phyloP scores from a whole-genome alignment of 2,888 invertebrate genomes.

The Drosophila quinaria region DNA sequence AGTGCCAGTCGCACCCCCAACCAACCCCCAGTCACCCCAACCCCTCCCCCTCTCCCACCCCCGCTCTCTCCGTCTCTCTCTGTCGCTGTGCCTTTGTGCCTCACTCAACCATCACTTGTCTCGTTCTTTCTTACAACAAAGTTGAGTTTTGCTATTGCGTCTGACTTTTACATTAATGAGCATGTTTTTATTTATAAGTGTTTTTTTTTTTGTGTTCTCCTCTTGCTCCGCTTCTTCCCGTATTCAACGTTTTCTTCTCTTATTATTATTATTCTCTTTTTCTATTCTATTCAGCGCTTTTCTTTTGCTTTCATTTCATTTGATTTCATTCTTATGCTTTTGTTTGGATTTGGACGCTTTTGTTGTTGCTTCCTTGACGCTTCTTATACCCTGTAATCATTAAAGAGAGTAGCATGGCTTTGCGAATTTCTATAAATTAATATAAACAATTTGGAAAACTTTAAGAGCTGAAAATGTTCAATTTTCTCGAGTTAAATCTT shows the following conservation, averaged over 20 bases:
- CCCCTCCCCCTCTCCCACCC: slow-evolving; percentile 3
- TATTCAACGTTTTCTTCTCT: background rate
- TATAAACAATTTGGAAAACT: background rate
- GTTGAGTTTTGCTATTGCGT: slow-evolving; percentile 35
- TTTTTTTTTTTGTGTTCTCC: slow-evolving; percentile 36
- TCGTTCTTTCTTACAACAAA: slow-evolving; percentile 11
- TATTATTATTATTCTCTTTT: slow-evolving; percentile 14
- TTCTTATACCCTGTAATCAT: slow-evolving; percentile 12
- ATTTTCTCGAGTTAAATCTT: too few species aligned
- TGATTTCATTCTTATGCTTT: slow-evolving; percentile 32
- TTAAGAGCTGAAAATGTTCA: background rate
- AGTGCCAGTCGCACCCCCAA: slow-evolving; percentile 26
- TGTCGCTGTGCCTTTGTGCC: background rate
- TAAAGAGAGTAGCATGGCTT: background rate
- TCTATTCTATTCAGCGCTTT: slow-evolving; percentile 28
- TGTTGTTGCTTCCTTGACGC: slow-evolving; percentile 16
- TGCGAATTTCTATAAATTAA: background rate
- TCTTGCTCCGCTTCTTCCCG: slow-evolving; percentile 6
- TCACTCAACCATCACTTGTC: slow-evolving; percentile 15
- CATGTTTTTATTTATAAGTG: slow-evolving; percentile 81
- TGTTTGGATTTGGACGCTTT: slow-evolving; percentile 37
- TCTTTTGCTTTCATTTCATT: slow-evolving; percentile 36
- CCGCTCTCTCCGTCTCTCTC: background rate
- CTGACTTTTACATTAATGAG: slow-evolving; percentile 81
- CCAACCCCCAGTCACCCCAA: too few species aligned